Evolutionary conservation across 2,888 invertebrate genomes (phyloP), one percentile per base, ranked within the genome.

Genomic region (Brachyopa scutellaris): DNA sequence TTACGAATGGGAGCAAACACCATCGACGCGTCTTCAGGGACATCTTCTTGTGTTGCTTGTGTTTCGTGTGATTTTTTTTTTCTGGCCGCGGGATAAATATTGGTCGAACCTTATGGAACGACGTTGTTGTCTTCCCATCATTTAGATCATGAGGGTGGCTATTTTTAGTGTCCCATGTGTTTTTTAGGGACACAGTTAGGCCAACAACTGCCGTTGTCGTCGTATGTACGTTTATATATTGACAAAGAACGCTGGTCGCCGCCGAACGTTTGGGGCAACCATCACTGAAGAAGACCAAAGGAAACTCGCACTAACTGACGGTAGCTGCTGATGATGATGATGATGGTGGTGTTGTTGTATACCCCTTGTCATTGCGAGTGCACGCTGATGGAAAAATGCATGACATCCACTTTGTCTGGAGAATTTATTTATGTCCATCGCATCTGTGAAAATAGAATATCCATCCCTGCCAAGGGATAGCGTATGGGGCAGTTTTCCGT

Each of bases 141-240:
- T 82, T 82, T 82, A 82, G 82, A 82, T 82, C 82, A 82, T 82
- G 82, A 82, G 82, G 82, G 82, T 82, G 82, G 82, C 82, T 82
- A 82, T 82, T 82, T 82, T 77, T 82, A 82, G 82, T 76, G 82
- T 76, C 70, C 82, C 77, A 72, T 82, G 77, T 82, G 77, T 82
- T 82, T 82, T 82, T 77, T 77, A 82, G 82, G 82, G 82, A 77
- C 82, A 82, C 70, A 61, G 82, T 82, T 82, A 82, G 82, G 53
- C 82, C 77, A 74, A 62, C 76, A 80, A 76, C 76, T 62, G 64
- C 77, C 55, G 77, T 49, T 76, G 61, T n/a, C 17, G 21, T n/a
- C 29, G 51, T 19, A 11, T 23, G 2, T 9, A 19, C 15, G 8
- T 8, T 2, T 1, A 19, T 23, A 29, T 70, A 77, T 77, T 70